These are phyloP conservation scores for Oligia latruncula DNA, from an alignment of 2,888 invertebrate species.

Conservation along the genomic window DNA sequence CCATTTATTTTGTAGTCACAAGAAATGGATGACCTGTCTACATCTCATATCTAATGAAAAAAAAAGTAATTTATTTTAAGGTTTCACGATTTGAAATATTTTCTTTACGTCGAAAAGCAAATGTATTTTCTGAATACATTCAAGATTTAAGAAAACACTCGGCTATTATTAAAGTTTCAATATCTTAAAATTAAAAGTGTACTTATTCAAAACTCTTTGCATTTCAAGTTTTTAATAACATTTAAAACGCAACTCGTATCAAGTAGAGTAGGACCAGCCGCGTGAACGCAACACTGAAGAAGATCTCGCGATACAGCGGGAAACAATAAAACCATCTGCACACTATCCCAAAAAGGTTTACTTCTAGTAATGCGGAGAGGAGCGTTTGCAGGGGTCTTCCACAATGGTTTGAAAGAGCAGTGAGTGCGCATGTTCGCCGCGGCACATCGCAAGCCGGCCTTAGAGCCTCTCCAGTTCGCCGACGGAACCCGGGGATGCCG, in stretches of 20 bases:
- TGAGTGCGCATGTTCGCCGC: constrained; percentile 86
- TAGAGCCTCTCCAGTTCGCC: constrained; percentile 81
- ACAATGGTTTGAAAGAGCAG: constrained; percentile 82
- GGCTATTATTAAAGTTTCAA: constrained; percentile 4
- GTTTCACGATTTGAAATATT: background rate
- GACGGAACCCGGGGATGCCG: constrained; percentile 75
- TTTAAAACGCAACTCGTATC: constrained; percentile 18
- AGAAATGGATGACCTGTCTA: background rate
- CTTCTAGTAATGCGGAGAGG: constrained; percentile 80
- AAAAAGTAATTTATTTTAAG: constrained; percentile 1
- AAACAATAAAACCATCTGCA: constrained; percentile 75
- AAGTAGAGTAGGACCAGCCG: constrained; percentile 19
- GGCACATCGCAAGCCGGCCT: constrained; percentile 74
- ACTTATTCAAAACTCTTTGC: constrained; percentile 6
- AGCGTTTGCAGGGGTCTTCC: constrained; percentile 82
- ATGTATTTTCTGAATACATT: constrained; percentile 14
- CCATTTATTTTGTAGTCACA: background rate
- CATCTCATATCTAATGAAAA: background rate
- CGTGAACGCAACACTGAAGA: constrained; percentile 47
- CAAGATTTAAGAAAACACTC: constrained; percentile 7
- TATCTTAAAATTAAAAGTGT: constrained; percentile 4
- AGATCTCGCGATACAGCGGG: constrained; percentile 60
- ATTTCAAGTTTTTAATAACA: constrained; percentile 29
- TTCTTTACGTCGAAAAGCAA: background rate
- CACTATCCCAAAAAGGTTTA: constrained; percentile 80